A percentile compares a stretch with the other conserved stretches of the same genome.
These are phyloP conservation scores for Solea solea DNA, from an alignment of 2,113 vertebrate species.

Conservation along the genomic window DNA sequence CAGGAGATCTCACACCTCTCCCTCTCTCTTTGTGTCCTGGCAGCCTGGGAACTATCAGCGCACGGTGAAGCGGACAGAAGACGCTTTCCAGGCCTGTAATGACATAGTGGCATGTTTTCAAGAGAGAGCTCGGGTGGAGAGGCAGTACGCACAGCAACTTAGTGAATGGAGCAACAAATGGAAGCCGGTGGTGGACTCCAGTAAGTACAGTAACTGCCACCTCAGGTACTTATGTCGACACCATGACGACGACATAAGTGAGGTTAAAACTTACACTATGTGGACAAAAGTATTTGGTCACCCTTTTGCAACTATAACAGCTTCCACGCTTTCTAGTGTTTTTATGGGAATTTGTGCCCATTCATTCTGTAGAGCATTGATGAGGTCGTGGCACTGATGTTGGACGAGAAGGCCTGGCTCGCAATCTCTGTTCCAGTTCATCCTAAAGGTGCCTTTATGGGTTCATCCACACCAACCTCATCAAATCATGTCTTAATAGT, in stretches of 20 bases:
- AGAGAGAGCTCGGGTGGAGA: constrained; percentile 85
- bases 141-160: constrained; percentile 85
- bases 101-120: constrained; percentile 86
- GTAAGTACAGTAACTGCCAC: constrained; percentile 71
- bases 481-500: too few species aligned
- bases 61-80: constrained; percentile 83
- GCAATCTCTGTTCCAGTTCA: too few species aligned
- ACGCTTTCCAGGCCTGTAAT: constrained; percentile 84
- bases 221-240: background rate
- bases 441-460: too few species aligned
- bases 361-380: too few species aligned
- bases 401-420: too few species aligned
- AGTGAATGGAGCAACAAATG: constrained; percentile 87
- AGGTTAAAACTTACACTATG: too few species aligned
- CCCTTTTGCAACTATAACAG: too few species aligned
- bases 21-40: constrained; percentile 29
- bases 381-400: too few species aligned
- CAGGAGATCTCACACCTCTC: constrained; percentile 10
- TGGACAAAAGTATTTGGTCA: too few species aligned
- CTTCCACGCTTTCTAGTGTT: too few species aligned
- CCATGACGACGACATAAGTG: background rate
- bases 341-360: too few species aligned
- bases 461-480: too few species aligned
- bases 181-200: constrained; percentile 85
- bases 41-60: constrained; percentile 86